Evolutionary conservation across 1,140 invertebrate species (phyloP).

Genomic region (Homarus americanus): DNA sequence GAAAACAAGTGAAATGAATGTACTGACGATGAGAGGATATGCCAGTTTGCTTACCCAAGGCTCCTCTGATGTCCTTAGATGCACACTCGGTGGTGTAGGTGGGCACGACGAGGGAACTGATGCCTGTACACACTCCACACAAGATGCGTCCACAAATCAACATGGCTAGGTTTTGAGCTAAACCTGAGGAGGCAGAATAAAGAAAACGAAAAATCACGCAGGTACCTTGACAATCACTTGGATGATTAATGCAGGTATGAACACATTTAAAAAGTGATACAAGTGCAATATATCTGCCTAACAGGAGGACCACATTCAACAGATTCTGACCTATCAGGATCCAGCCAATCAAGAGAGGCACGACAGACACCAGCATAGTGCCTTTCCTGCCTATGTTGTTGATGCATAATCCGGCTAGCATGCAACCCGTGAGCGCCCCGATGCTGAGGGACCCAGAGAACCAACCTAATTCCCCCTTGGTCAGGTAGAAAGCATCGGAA

Average conservation of each 20-base stretch:
- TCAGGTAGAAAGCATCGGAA: not conserved
- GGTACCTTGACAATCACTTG: too few relatives aligned
- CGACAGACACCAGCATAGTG: slow-evolving; percentile 87
- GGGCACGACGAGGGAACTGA: slow-evolving; percentile 48
- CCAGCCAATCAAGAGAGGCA: slow-evolving; percentile 90
- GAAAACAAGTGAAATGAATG: too few relatives aligned
- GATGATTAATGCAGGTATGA: too few relatives aligned
- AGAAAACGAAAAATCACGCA: too few relatives aligned
- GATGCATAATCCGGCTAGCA: slow-evolving; percentile 86
- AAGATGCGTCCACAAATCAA: slow-evolving; percentile 57
- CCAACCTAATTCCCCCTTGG: slow-evolving; percentile 24
- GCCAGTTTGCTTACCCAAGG: slow-evolving; percentile 71
- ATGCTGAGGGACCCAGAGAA: slow-evolving; percentile 41
- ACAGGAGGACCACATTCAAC: not conserved
- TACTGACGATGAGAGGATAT: too few relatives aligned
- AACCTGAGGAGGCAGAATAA: not conserved
- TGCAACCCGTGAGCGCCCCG: slow-evolving; percentile 83
- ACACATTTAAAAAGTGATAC: too few relatives aligned
- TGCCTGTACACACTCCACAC: slow-evolving; percentile 77
- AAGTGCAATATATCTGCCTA: not conserved
- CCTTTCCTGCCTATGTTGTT: slow-evolving; percentile 89
- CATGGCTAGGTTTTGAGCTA: slow-evolving; percentile 61
- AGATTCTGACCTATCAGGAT: slow-evolving; percentile 82
- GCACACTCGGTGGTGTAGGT: slow-evolving; percentile 64
- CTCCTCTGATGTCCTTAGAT: slow-evolving; percentile 61